Evolutionary conservation across 2,113 vertebrate genomes (phyloP).

Genomic region (Athene cunicularia): DNA sequence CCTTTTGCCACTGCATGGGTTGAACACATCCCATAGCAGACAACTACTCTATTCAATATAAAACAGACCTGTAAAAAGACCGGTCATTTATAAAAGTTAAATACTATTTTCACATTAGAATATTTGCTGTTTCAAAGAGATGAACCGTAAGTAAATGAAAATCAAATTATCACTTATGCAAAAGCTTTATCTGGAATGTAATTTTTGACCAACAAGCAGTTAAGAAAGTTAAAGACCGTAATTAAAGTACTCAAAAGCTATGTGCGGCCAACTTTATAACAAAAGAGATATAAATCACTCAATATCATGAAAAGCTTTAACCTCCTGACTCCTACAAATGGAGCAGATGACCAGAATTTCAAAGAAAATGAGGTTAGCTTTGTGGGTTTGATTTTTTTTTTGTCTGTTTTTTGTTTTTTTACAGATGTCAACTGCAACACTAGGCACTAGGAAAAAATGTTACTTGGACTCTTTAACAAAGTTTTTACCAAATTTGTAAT

Average conservation of each 20-base stretch:
- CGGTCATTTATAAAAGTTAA: conserved; percentile 68
- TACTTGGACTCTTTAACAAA: conserved; percentile 68
- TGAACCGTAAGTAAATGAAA: conserved; percentile 11
- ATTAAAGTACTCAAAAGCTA: conserved; percentile 26
- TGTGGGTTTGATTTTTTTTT: no score
- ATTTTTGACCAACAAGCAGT: neutral
- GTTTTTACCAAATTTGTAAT: conserved; percentile 67
- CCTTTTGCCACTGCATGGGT: neutral
- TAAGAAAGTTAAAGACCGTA: conserved; percentile 43
- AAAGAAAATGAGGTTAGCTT: conserved; percentile 53
- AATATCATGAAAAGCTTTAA: conserved; percentile 11
- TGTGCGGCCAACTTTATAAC: neutral
- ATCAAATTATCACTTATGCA: neutral
- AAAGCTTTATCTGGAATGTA: conserved; percentile 54
- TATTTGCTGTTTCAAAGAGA: conserved; percentile 55
- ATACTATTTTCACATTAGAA: conserved; percentile 62
- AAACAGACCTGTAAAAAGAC: conserved; percentile 68
- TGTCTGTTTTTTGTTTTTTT: neutral
- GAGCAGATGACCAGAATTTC: conserved; percentile 64
- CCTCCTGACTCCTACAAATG: conserved; percentile 61
- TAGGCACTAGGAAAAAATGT: conserved; percentile 59
- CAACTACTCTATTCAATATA: conserved; percentile 37
- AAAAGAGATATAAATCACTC: conserved; percentile 36
- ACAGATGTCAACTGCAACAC: conserved; percentile 60
- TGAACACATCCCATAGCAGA: neutral